phyloP scores from a whole-genome alignment of 2,113 vertebrate species.

The Nansenia antarctica region DNA sequence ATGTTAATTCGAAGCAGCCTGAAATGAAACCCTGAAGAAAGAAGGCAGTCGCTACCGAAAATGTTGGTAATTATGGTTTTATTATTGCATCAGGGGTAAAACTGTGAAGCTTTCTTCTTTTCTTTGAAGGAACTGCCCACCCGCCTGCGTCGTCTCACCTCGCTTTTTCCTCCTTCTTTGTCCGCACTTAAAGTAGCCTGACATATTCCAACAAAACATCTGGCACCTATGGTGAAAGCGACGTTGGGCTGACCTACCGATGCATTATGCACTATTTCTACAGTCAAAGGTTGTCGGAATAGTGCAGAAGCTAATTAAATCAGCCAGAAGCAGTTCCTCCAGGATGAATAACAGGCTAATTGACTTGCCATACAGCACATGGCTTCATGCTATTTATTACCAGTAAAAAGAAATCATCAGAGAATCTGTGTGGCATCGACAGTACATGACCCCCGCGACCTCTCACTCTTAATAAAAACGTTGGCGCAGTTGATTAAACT shows the following conservation, averaged over 20 bases:
- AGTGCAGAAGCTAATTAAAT: background rate
- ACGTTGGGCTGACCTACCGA: background rate
- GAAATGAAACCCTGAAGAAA: no score
- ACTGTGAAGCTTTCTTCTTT: no score
- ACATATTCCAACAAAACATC: background rate
- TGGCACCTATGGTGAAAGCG: background rate
- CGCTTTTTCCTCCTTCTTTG: no score
- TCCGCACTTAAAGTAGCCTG: background rate
- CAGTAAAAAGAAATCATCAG: background rate
- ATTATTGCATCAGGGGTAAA: no score
- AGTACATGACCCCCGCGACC: conserved; percentile 27
- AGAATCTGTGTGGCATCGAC: background rate
- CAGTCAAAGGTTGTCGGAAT: background rate
- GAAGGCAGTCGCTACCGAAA: no score
- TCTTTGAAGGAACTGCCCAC: no score
- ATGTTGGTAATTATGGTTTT: no score
- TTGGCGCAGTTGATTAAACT: conserved; percentile 31
- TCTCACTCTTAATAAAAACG: conserved; percentile 40
- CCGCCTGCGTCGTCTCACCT: no score
- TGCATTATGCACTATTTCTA: background rate
- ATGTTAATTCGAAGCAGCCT: no score
- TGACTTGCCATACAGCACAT: background rate
- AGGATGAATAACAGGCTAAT: background rate
- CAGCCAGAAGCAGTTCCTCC: background rate
- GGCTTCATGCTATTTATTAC: background rate